Evolutionary conservation across 2,888 invertebrate species (phyloP).

Genomic region (Diadromus collaris): DNA sequence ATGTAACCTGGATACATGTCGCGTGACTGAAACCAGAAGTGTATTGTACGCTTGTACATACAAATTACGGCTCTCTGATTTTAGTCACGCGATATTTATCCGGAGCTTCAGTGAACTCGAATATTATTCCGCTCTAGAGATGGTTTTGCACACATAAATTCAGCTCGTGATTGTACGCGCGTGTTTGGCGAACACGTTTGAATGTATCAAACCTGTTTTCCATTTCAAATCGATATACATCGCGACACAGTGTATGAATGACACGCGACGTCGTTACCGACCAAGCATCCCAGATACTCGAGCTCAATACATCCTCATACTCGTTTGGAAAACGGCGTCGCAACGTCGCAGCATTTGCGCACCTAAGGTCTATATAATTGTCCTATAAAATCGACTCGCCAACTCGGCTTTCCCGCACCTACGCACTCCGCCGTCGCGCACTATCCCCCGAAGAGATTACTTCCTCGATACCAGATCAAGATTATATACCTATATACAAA

Average conservation of each 20-base stretch:
- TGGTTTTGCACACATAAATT: constrained; percentile 9
- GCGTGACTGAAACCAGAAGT: no score
- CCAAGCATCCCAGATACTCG: constrained; percentile 3
- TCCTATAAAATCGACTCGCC: constrained; percentile 26
- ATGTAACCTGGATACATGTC: no score
- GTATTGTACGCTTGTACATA: not conserved
- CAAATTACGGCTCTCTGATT: not conserved
- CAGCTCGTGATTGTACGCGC: not conserved
- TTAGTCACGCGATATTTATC: not conserved
- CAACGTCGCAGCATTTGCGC: not conserved
- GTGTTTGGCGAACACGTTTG: not conserved
- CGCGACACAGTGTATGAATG: not conserved
- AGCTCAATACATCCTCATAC: not conserved
- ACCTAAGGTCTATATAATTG: constrained; percentile 14
- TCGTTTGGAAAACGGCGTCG: not conserved
- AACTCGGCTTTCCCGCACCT: constrained; percentile 7
- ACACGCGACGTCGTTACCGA: not conserved
- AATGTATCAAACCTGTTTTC: constrained; percentile 4
- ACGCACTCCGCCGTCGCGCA: constrained; percentile 1
- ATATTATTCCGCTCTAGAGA: constrained; percentile 38
- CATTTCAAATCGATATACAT: not conserved
- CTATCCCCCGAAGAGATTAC: constrained; percentile 13
- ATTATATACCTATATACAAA: not conserved
- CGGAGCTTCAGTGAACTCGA: not conserved
- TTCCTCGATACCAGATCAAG: constrained; percentile 3